Evolutionary conservation across 2,888 invertebrate species (phyloP).

Genomic region (Pseudoips prasinana): DNA sequence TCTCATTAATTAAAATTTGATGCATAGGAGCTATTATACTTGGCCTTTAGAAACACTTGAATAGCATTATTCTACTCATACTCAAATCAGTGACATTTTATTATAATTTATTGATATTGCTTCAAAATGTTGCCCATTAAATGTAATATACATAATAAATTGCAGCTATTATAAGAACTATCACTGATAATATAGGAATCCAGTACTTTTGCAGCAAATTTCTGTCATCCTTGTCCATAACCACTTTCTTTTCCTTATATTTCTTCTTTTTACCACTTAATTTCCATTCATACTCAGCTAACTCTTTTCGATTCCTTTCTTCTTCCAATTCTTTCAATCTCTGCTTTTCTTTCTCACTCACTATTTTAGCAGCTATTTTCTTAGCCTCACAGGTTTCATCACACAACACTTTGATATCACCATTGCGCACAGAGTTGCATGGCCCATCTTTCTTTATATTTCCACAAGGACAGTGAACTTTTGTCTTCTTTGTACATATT

Average conservation of each 20-base stretch:
- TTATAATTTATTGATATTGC: no score
- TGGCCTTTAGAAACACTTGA: no score
- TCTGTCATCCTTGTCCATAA: conserved; percentile 66
- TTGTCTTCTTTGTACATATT: conserved; percentile 89
- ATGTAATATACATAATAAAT: conserved; percentile 41
- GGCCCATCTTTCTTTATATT: conserved; percentile 87
- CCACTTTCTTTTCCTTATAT: conserved; percentile 70
- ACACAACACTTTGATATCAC: conserved; percentile 78
- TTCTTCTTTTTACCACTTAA: conserved; percentile 85
- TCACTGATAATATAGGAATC: conserved; percentile 57
- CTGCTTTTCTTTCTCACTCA: conserved; percentile 79
- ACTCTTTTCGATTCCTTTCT: conserved; percentile 85
- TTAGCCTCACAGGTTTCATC: conserved; percentile 84
- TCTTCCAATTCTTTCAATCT: conserved; percentile 83
- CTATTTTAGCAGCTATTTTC: conserved; percentile 75
- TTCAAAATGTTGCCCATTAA: conserved; percentile 3
- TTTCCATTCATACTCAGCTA: conserved; percentile 90
- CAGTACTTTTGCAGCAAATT: conserved; percentile 68
- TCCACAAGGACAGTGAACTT: conserved; percentile 89
- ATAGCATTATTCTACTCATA: no score
- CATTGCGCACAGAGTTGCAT: conserved; percentile 82
- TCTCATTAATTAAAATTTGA: no score
- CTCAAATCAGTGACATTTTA: no score
- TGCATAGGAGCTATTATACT: no score
- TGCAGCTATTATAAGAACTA: conserved; percentile 45